phyloP scores from a whole-genome alignment of 2,113 vertebrate species.

The Gnathochromis pfefferi region DNA sequence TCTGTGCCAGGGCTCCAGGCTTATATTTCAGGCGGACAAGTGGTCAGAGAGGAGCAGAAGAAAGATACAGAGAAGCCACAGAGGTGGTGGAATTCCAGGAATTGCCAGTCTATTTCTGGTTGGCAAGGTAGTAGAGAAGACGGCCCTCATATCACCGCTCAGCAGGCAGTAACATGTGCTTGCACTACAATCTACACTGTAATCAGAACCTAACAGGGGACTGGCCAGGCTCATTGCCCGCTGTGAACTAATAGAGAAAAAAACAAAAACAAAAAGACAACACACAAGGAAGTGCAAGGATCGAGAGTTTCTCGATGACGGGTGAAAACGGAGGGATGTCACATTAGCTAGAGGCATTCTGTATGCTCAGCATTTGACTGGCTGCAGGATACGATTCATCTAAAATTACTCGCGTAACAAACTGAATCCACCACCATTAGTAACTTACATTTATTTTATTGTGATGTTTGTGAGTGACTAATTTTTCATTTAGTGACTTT shows the following conservation, averaged over 20 bases:
- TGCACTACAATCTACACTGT: constrained; percentile 47
- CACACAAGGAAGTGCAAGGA: background rate
- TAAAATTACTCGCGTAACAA: background rate
- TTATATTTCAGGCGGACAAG: constrained; percentile 12
- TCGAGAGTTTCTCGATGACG: background rate
- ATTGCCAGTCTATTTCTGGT: constrained; percentile 20
- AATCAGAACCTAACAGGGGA: constrained; percentile 48
- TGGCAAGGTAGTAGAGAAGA: constrained; percentile 34
- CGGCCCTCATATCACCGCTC: constrained; percentile 24
- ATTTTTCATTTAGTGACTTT: background rate
- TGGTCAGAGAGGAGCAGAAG: background rate
- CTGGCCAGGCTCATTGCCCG: constrained; percentile 3
- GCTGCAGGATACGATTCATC: background rate
- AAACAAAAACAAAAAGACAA: background rate
- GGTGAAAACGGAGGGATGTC: background rate
- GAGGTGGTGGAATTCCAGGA: constrained; percentile 39
- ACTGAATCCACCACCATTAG: background rate
- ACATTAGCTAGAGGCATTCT: background rate
- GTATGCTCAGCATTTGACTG: background rate
- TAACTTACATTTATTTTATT: background rate
- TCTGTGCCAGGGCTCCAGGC: constrained; percentile 9
- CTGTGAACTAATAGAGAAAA: constrained; percentile 5
- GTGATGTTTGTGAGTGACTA: background rate
- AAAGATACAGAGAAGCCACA: background rate
- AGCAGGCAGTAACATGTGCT: constrained; percentile 56